These are phyloP conservation scores for Gavialis gangeticus DNA, from an alignment of 2,113 vertebrate genomes.

Conservation along the genomic window DNA sequence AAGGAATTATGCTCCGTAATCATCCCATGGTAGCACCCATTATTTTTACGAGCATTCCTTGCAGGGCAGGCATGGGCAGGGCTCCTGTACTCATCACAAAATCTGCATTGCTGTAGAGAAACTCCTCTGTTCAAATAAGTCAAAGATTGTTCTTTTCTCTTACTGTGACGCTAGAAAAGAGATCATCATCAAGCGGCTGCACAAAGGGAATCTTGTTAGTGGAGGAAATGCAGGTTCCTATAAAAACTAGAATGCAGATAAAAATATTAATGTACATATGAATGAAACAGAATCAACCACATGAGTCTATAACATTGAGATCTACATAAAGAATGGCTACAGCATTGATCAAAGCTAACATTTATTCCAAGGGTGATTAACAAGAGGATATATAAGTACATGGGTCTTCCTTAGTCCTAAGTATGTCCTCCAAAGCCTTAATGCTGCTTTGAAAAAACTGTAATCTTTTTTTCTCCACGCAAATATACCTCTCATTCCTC, in stretches of 20 bases:
- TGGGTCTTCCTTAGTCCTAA: neutral
- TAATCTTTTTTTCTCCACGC: neutral
- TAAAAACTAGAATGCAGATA: neutral
- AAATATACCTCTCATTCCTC: neutral
- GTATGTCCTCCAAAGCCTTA: neutral
- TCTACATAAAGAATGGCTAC: neutral
- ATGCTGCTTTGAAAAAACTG: fast-evolving
- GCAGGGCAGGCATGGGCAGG: neutral
- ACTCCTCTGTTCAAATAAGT: neutral
- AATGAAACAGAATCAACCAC: neutral
- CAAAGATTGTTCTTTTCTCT: neutral
- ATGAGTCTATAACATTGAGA: too few relatives aligned
- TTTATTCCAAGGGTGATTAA: neutral
- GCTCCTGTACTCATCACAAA: neutral
- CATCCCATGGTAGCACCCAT: neutral
- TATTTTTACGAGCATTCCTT: neutral
- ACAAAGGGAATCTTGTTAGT: neutral
- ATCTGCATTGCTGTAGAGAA: neutral
- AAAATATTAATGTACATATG: neutral
- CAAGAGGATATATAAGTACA: neutral
- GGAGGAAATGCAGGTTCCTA: slow-evolving; percentile 29
- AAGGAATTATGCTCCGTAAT: neutral
- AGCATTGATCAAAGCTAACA: neutral
- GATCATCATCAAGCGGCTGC: neutral
- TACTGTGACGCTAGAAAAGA: neutral